Base-by-base conservation (phyloP, 2,888 invertebrate species). In the Mayetiola destructor region DNA sequence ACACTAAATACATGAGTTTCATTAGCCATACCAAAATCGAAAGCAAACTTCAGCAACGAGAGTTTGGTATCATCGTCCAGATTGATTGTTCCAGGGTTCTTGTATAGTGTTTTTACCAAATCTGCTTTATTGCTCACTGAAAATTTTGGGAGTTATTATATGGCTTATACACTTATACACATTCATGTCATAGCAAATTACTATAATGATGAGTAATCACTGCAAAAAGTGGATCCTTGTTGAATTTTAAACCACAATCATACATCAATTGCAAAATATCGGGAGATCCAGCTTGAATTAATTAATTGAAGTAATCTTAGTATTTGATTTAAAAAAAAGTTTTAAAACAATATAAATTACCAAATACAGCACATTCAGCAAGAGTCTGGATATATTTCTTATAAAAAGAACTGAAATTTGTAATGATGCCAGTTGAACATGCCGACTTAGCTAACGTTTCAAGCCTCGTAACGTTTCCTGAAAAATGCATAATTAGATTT, bases 311-410 rank as follows among this genome's bases (percentile, higher is more conserved):
- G 37, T 9, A 37, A 37, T 37, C 37, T 37, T 37, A 6, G 37
- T 37, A 37, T 37, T 37, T 37, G 12, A 37, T 37, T 37, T 16
- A 12, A 37, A n/a, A n/a, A n/a, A n/a, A n/a, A n/a, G 12, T 37
- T 14, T 37, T 9, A 10, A 37, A 37, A 37, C 37, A 37, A 37
- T 37, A 37, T 16, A 37, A 37, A 37, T 37, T 37, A 37, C 37
- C 37, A 37, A 37, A 37, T 16, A 37, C 37, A 37, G 37, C 37
- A 37, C 37, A 37, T 37, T 37, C 37, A 37, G 37, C 37, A 37
- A 37, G 37, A 37, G 37, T 37, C 37, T 37, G n/a, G 37, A 37
- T n/a, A 37, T n/a, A n/a, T n/a, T n/a, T n/a, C n/a, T n/a, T n/a
- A n/a, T 37, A 16, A 12, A 16, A 37, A 37, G 37, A 37, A 37